phyloP scores from a whole-genome alignment of 2,888 invertebrate species.

The Tipula unca region DNA sequence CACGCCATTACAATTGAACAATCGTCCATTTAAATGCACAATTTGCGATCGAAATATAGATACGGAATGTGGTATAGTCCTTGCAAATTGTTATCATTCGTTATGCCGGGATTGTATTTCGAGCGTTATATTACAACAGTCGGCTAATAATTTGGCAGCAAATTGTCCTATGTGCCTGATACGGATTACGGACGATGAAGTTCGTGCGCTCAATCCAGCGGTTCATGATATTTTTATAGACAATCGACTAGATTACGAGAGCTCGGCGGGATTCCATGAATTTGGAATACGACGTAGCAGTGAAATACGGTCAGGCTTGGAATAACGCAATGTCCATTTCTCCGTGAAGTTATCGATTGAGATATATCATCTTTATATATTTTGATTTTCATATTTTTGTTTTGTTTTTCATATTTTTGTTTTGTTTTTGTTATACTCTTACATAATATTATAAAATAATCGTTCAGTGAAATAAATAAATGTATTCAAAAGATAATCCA shows the following conservation, averaged over 20 bases:
- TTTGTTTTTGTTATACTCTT: too few relatives aligned
- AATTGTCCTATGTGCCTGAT: neutral
- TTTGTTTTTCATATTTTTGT: too few relatives aligned
- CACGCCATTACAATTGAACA: neutral
- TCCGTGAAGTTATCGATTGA: too few relatives aligned
- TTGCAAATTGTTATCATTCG: neutral
- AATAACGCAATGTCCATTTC: too few relatives aligned
- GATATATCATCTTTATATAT: too few relatives aligned
- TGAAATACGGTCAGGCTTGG: too few relatives aligned
- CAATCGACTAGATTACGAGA: neutral
- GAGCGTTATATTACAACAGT: neutral
- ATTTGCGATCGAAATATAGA: neutral
- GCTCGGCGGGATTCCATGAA: too few relatives aligned
- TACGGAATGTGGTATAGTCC: neutral
- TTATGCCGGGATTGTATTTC: neutral
- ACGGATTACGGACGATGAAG: neutral
- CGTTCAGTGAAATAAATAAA: too few relatives aligned
- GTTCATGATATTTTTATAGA: neutral
- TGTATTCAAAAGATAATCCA: too few relatives aligned
- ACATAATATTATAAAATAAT: too few relatives aligned
- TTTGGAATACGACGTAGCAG: too few relatives aligned
- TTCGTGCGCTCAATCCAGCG: neutral
- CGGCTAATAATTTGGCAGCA: neutral
- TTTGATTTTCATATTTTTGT: too few relatives aligned
- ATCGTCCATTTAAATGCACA: neutral